Percentiles rank a stretch among this genome's conserved stretches.
phyloP scores from a whole-genome alignment of 2,888 invertebrate species.

The Cheilosia grossa region DNA sequence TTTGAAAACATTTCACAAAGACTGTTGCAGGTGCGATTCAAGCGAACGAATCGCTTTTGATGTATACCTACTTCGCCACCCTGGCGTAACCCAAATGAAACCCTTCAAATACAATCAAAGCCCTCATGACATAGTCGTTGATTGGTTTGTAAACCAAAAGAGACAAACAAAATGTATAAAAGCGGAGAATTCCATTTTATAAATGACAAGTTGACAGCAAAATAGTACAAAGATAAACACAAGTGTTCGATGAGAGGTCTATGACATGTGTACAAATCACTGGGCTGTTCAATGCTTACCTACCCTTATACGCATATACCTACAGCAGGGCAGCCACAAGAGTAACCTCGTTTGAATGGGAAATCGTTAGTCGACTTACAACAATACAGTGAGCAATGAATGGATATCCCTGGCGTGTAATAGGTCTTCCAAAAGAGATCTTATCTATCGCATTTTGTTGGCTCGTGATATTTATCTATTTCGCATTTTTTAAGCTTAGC shows the following conservation, averaged over 20 bases:
- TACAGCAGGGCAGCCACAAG: conserved; percentile 7
- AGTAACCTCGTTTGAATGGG: conserved; percentile 56
- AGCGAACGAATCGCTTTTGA: conserved; percentile 55
- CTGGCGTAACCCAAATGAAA: conserved; percentile 61
- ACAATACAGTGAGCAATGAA: conserved; percentile 19
- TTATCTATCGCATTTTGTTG: conserved; percentile 63
- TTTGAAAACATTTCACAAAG: conserved; percentile 2
- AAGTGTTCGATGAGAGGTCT: conserved; percentile 60
- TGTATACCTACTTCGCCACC: not conserved
- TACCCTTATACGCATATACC: conserved; percentile 31
- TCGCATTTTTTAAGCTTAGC: conserved; percentile 54
- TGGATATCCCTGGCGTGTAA: conserved; percentile 61
- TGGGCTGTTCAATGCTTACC: conserved; percentile 38
- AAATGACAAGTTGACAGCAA: conserved; percentile 73
- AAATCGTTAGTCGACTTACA: conserved; percentile 55
- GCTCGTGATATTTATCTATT: conserved; percentile 30
- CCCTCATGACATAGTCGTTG: conserved; percentile 59
- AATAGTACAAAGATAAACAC: conserved; percentile 60
- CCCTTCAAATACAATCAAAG: conserved; percentile 64
- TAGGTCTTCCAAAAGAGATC: conserved; percentile 61
- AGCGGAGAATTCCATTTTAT: conserved; percentile 62
- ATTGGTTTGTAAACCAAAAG: conserved; percentile 57
- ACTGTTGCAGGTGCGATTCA: conserved; percentile 50
- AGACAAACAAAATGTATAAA: conserved; percentile 3
- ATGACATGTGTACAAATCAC: conserved; percentile 72